phyloP scores from a whole-genome alignment of 2,797 vertebrate species.

The Arrhamphus sclerolepis region DNA sequence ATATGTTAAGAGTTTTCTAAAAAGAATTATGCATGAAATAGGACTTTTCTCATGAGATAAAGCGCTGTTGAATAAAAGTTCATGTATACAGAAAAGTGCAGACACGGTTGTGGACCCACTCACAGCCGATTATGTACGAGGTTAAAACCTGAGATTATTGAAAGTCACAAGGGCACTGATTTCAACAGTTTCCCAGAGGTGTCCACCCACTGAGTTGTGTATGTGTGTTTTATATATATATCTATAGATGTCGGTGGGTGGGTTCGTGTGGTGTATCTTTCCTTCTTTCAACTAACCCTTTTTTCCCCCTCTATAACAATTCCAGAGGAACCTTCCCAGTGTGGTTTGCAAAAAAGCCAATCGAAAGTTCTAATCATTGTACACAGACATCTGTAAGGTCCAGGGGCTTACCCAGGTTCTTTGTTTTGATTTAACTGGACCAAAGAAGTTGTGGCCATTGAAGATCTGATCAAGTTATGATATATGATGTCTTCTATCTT shows the following conservation, averaged over 20 bases:
- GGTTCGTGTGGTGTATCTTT: no score
- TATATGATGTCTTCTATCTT: slow-evolving; percentile 6
- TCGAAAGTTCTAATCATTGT: slow-evolving; percentile 41
- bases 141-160: slow-evolving; percentile 68
- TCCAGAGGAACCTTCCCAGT: slow-evolving; percentile 8
- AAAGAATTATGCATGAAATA: slow-evolving; percentile 7
- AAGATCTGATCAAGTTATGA: background rate
- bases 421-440: slow-evolving; percentile 18
- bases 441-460: background rate
- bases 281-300: no score
- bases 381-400: slow-evolving; percentile 31
- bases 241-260: no score
- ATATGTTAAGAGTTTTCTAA: background rate
- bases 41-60: slow-evolving; percentile 49
- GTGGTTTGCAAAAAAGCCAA: no score
- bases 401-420: slow-evolving; percentile 14
- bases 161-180: slow-evolving; percentile 61
- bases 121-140: slow-evolving; percentile 50
- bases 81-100: slow-evolving; percentile 30
- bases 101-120: slow-evolving; percentile 25
- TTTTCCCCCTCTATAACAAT: no score
- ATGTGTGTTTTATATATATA: background rate
- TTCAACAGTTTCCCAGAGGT: slow-evolving; percentile 54
- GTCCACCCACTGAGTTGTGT: no score
- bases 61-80: slow-evolving; percentile 27